Evolutionary conservation across 2,888 invertebrate species (phyloP).

Genomic region (Trachelus stipa): DNA sequence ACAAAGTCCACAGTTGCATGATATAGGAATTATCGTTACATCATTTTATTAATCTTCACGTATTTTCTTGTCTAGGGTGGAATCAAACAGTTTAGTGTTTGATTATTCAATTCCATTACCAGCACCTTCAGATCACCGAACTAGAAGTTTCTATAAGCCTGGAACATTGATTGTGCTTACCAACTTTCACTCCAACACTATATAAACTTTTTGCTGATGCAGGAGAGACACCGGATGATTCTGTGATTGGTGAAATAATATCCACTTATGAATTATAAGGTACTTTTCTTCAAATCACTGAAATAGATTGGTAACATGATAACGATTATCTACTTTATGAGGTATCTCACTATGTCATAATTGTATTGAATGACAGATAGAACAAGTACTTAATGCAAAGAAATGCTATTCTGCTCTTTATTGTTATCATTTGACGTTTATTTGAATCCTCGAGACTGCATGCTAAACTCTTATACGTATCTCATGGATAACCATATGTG

Average conservation of each 20-base stretch:
- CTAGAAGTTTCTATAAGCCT: constrained; percentile 46
- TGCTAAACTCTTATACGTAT: too few species aligned
- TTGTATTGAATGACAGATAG: background rate
- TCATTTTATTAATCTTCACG: too few species aligned
- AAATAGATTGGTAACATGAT: too few species aligned
- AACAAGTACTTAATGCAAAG: background rate
- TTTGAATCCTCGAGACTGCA: too few species aligned
- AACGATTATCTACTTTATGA: too few species aligned
- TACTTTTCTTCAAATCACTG: too few species aligned
- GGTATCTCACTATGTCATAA: background rate
- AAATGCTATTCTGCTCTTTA: too few species aligned
- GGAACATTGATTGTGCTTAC: constrained; percentile 60
- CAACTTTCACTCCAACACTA: constrained; percentile 51
- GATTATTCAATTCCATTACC: constrained; percentile 60
- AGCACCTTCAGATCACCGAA: constrained; percentile 27
- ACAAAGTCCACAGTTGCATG: too few species aligned
- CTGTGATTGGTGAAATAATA: constrained; percentile 52
- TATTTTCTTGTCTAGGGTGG: constrained; percentile 45
- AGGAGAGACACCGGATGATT: constrained; percentile 59
- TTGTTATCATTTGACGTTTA: too few species aligned
- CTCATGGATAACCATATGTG: too few species aligned
- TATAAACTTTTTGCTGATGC: constrained; percentile 62
- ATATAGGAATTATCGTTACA: background rate
- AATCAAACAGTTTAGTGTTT: constrained; percentile 56
- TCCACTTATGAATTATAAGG: background rate